Conservation (phyloP, 1,140 invertebrate species). For the Doryteuthis pealeii region DNA sequence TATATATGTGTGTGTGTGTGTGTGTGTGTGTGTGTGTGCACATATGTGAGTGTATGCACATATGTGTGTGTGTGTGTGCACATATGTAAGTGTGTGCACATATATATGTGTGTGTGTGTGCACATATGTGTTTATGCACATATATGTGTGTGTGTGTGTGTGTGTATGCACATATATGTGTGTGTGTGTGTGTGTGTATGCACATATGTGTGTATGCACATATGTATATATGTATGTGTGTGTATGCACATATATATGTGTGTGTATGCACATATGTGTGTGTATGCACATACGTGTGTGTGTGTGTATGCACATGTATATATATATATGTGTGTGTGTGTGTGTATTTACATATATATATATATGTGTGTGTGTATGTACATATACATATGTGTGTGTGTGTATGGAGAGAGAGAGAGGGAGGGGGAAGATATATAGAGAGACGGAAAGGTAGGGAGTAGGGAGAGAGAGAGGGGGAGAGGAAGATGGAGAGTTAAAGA, state of each 20-base stretch:
- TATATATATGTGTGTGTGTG: conserved; percentile 7
- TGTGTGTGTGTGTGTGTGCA: not conserved
- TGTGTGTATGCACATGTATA: not conserved
- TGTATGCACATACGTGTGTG: not conserved
- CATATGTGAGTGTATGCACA: not conserved
- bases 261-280: not conserved
- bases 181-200: not conserved
- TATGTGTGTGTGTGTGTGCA: not conserved
- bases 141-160: not conserved
- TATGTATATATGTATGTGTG: not conserved
- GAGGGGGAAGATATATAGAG: too few relatives aligned
- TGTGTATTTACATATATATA: too few relatives aligned
- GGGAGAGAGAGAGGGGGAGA: too few relatives aligned
- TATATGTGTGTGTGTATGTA: too few relatives aligned
- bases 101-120: not conserved
- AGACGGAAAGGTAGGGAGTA: too few relatives aligned
- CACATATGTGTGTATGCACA: not conserved
- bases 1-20: not conserved
- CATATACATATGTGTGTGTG: too few relatives aligned
- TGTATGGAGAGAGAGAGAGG: too few relatives aligned
- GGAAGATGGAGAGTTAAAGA: too few relatives aligned
- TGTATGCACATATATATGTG: not conserved
- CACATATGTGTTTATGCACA: not conserved
- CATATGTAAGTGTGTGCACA: not conserved
- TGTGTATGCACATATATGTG: not conserved